A percentile compares a stretch with the other conserved stretches of the same genome.
Evolutionary conservation across 2,797 vertebrate genomes (phyloP).

Genomic region (Pseudochromis fuscus): DNA sequence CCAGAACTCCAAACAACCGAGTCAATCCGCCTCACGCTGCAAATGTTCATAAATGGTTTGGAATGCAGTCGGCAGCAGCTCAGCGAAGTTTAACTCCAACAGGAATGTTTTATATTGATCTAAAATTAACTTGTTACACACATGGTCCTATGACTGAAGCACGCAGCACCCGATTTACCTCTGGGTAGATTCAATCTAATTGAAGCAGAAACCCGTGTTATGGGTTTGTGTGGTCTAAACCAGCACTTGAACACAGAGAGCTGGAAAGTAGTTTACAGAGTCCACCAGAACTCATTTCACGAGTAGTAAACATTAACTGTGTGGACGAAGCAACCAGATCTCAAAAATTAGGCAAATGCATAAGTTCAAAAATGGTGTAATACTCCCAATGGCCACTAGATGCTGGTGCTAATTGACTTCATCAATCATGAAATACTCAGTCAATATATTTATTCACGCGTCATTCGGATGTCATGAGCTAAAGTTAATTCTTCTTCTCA

Average conservation of each 20-base stretch:
- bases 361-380: too few relatives aligned
- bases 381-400: too few relatives aligned
- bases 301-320: background rate
- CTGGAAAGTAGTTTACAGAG: background rate
- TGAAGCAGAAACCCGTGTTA: constrained; percentile 35
- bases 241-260: background rate
- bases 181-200: constrained; percentile 49
- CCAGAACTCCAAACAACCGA: constrained; percentile 36
- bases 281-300: background rate
- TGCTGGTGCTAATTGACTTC: too few relatives aligned
- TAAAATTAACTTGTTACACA: constrained; percentile 72
- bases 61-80: constrained; percentile 77
- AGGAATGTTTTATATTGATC: constrained; percentile 72
- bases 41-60: constrained; percentile 85
- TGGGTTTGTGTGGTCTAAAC: constrained; percentile 6
- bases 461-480: too few relatives aligned
- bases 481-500: too few relatives aligned
- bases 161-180: constrained; percentile 64
- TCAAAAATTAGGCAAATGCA: too few relatives aligned
- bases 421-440: too few relatives aligned
- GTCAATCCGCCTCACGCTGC: constrained; percentile 54
- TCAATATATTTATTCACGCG: too few relatives aligned
- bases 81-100: constrained; percentile 60
- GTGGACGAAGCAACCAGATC: too few relatives aligned
- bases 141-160: constrained; percentile 38